A percentile compares a stretch with the other conserved stretches of the same genome.
These are phyloP conservation scores for Yasuhikotakia modesta DNA, from an alignment of 2,797 vertebrate genomes.

Conservation along the genomic window DNA sequence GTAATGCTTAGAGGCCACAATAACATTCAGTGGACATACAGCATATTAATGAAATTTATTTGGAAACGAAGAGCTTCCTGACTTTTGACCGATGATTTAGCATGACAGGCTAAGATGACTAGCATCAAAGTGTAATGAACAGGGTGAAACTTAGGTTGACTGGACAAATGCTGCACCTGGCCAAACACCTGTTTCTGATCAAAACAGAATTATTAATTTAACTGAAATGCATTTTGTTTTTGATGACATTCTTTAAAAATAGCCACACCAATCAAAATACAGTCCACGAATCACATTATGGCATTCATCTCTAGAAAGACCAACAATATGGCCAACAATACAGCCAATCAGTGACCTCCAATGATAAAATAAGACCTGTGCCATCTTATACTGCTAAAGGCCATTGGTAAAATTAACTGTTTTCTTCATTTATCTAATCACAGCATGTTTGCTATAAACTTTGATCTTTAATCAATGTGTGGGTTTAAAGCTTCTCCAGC, in stretches of 20 bases:
- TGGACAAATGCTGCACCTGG: conserved; percentile 45
- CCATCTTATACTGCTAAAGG: background rate
- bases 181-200: background rate
- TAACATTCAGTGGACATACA: conserved; percentile 43
- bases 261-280: background rate
- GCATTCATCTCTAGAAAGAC: background rate
- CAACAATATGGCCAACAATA: background rate
- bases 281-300: background rate
- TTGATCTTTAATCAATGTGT: conserved; percentile 5
- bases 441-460: background rate
- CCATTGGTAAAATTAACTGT: background rate
- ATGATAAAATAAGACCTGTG: background rate
- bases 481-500: background rate
- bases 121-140: conserved; percentile 46
- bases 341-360: background rate
- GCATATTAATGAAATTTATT: conserved; percentile 46
- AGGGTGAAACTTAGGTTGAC: conserved; percentile 33
- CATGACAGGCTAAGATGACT: conserved; percentile 17
- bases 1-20: conserved; percentile 39
- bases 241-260: no score
- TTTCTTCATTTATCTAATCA: background rate
- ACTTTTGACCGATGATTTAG: conserved; percentile 37
- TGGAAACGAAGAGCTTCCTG: conserved; percentile 27
- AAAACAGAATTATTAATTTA: no score
- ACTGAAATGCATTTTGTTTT: no score